Percentiles rank a stretch among this genome's conserved stretches.
Conservation (phyloP, 2,113 vertebrate species). For the Phalacrocorax aristotelis region DNA sequence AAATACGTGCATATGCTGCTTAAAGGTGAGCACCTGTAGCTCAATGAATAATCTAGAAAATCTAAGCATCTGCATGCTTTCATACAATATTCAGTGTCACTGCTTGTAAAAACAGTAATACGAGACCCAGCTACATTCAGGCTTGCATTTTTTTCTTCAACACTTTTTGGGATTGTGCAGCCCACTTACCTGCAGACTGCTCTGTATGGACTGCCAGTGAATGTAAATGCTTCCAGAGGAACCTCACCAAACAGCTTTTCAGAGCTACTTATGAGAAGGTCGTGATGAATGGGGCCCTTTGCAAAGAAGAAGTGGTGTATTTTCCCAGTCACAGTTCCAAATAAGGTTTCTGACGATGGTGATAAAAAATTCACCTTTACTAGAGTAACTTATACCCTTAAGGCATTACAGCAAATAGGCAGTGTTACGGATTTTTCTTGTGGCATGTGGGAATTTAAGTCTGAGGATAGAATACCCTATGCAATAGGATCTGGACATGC, state of each 20-base stretch:
- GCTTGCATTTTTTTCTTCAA: neutral
- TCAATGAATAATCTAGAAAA: neutral
- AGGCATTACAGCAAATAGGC: neutral
- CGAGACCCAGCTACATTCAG: neutral
- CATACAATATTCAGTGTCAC: neutral
- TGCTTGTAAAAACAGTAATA: neutral
- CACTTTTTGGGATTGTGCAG: neutral
- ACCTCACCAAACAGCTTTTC: neutral
- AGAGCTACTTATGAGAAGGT: neutral
- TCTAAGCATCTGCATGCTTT: neutral
- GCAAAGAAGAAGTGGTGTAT: neutral
- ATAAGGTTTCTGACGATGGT: neutral
- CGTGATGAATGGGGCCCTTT: neutral
- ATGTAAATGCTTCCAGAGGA: neutral
- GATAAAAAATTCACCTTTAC: neutral
- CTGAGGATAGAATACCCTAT: neutral
- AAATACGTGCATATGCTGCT: neutral
- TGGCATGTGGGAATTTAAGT: neutral
- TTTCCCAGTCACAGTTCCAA: neutral
- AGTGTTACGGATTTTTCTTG: neutral
- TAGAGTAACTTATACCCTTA: neutral
- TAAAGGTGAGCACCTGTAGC: neutral
- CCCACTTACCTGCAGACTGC: neutral
- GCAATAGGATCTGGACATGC: neutral
- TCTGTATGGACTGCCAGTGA: neutral